Evolutionary conservation across 2,797 vertebrate species (phyloP).

Genomic region (Limosa lapponica): DNA sequence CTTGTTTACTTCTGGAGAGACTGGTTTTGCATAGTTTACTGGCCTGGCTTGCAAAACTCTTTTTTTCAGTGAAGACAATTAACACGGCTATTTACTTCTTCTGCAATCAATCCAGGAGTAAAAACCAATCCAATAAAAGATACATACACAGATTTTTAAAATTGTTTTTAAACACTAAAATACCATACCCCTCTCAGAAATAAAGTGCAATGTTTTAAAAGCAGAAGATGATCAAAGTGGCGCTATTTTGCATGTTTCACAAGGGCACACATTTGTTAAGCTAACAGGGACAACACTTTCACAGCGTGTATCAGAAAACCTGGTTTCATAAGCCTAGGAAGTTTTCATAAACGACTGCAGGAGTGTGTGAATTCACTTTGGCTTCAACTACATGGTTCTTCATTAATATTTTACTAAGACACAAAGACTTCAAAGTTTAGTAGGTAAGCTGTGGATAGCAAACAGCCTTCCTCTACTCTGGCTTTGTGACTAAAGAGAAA

Average conservation of each 20-base stretch:
- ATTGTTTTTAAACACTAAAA: not conserved
- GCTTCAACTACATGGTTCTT: not conserved
- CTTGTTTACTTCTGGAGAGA: not conserved
- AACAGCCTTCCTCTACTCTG: not conserved
- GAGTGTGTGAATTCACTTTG: not conserved
- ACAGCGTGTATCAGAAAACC: not conserved
- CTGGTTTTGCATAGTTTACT: not conserved
- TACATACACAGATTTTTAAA: not conserved
- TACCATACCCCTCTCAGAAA: not conserved
- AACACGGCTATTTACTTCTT: not conserved
- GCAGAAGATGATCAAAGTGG: not conserved
- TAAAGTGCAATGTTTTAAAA: not conserved
- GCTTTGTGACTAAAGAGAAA: not conserved
- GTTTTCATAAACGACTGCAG: not conserved
- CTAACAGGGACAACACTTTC: not conserved
- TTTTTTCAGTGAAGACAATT: not conserved
- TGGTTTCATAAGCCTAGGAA: not conserved
- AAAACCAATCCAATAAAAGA: not conserved
- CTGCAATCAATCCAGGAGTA: not conserved
- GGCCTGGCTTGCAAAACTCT: not conserved
- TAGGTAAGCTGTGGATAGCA: not conserved
- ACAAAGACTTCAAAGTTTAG: not conserved
- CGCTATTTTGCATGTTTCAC: not conserved
- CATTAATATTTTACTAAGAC: not conserved
- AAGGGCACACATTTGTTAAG: not conserved